Evolutionary conservation across 2,113 vertebrate species (phyloP).

Genomic region (Antechinus flavipes): DNA sequence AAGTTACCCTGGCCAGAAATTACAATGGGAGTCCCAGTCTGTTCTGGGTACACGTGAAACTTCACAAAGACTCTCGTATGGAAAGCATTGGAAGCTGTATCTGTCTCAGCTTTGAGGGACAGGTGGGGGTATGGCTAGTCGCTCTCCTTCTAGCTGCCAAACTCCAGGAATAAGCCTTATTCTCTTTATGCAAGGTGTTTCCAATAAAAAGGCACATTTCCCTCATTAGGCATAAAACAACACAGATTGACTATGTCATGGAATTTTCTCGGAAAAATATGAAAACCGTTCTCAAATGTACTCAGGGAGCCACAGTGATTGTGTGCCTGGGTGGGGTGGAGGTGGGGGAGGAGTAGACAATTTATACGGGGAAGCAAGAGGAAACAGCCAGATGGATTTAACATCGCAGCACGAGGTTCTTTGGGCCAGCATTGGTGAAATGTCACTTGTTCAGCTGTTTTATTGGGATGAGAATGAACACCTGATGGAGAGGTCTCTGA

Average conservation of each 20-base stretch:
- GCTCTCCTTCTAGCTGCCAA: slow-evolving; percentile 39
- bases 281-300: slow-evolving; percentile 47
- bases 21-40: not conserved
- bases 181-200: slow-evolving; percentile 62
- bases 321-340: not conserved
- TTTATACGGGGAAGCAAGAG: not conserved
- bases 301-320: not conserved
- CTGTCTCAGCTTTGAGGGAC: slow-evolving; percentile 37
- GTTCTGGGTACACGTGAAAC: slow-evolving; percentile 20
- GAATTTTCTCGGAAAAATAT: slow-evolving; percentile 8
- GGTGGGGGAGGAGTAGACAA: not conserved
- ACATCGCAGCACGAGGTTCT: not conserved
- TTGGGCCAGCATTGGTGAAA: not conserved
- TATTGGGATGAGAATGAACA: not conserved
- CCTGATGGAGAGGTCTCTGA: not conserved
- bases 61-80: not conserved
- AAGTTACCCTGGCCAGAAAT: slow-evolving; percentile 51
- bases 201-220: slow-evolving; percentile 57
- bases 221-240: slow-evolving; percentile 62
- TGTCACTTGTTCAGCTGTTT: not conserved
- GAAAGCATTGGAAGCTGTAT: slow-evolving; percentile 55
- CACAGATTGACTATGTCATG: slow-evolving; percentile 47
- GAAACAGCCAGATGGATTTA: not conserved
- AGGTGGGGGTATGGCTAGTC: slow-evolving; percentile 25
- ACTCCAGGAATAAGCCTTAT: slow-evolving; percentile 7